Base-by-base conservation (phyloP, 2,113 vertebrate genomes). In the Porphyrio hochstetteri region DNA sequence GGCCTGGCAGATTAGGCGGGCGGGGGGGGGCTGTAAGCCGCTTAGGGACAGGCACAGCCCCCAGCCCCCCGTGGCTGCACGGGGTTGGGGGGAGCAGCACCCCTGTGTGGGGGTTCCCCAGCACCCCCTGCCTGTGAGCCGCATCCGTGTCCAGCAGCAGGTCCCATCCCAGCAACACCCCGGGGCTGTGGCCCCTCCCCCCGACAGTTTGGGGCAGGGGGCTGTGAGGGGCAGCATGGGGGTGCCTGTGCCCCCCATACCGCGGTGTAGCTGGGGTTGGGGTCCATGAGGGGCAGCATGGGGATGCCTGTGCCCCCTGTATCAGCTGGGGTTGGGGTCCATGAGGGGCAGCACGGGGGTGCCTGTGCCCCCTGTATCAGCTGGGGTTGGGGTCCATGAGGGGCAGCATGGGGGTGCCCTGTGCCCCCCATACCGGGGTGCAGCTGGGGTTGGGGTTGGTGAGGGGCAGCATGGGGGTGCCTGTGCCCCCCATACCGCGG, bases 41-140 rank as follows among this genome's bases (percentile, higher is more conserved):
- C 92, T 96, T 96, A 92, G 1, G 68, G 85, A 67, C 65, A 21
- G 7, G n/a, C 81, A 44, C 1, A 1, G 11, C 65, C 65, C 90
- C 92, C 90, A 29, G 0, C 36, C 35, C 82, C 82, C 83, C 10
- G 0, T 2, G 84, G 61, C 48, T 63, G 35, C 11, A 11, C 23
- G 5, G 42, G 16, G 42, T 18, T 2, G 55, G 75, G 55, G 28
- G 55, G 55, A 70, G 9, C 88, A 36, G 70, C 27, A 36, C 86
- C 33, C 35, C 0, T 1, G 78, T 0, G 0, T 20, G 2, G 74
- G 59, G 53, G 16, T 36, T 48, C 40, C 19, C 31, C 3, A 28
- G 12, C 9, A 29, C 6, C 11, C 64, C 44, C 38, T 35, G 20
- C 27, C 59, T 1, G 0, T 31, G 16, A 42, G 64, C 74, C 19